Evolutionary conservation across 2,113 vertebrate genomes (phyloP).

Genomic region (Halcyon malimbica): DNA sequence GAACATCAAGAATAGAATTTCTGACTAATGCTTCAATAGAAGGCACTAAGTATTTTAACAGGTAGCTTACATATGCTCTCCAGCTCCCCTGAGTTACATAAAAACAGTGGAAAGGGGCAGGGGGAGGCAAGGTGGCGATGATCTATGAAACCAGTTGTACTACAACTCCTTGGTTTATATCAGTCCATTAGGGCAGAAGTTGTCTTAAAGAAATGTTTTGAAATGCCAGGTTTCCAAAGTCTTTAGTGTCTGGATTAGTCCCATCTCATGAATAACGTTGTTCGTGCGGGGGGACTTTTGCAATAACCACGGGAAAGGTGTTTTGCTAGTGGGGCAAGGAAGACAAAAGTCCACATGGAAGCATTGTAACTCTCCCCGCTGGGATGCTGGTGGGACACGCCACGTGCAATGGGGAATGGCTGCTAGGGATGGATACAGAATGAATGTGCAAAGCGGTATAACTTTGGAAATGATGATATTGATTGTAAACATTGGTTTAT

Average conservation of each 20-base stretch:
- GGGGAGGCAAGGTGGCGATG: neutral
- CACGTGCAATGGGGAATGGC: neutral
- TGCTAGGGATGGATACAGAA: neutral
- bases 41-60: neutral
- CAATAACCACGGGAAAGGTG: neutral
- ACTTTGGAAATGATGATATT: neutral
- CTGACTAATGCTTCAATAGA: neutral
- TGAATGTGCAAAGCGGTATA: neutral
- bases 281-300: neutral
- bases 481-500: neutral
- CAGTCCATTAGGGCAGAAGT: neutral
- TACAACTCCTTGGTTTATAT: neutral
- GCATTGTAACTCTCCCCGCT: neutral
- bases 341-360: neutral
- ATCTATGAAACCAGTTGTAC: neutral
- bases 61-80: neutral
- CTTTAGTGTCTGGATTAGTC: neutral
- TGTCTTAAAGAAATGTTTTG: neutral
- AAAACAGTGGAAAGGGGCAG: neutral
- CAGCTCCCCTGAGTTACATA: fast-evolving
- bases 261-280: neutral
- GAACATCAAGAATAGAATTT: neutral
- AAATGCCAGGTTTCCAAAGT: neutral
- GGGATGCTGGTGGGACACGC: neutral
- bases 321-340: neutral